These are phyloP conservation scores for Scortum barcoo DNA, from an alignment of 2,113 vertebrate genomes.

Conservation along the genomic window DNA sequence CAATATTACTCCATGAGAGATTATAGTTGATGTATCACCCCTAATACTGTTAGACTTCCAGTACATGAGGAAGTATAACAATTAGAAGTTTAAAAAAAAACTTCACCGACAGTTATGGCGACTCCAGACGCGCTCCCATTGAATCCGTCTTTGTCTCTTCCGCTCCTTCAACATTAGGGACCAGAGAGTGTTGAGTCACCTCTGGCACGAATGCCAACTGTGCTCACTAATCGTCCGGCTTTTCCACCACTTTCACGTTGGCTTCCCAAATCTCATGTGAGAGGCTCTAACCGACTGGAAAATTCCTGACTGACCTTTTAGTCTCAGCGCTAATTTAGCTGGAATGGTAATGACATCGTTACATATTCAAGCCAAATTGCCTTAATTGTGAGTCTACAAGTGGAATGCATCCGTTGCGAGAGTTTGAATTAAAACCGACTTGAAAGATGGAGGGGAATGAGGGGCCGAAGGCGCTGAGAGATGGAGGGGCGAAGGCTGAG, in stretches of 20 bases:
- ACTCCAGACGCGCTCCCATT: conserved; percentile 22
- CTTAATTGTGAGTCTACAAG: conserved; percentile 98
- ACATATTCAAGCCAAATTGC: conserved; percentile 99
- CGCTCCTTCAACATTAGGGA: conserved; percentile 52
- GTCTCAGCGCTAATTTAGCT: conserved; percentile 94
- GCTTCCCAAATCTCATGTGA: conserved; percentile 93
- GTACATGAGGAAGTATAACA: not conserved
- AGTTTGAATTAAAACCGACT: conserved; percentile 94
- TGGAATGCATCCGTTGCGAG: conserved; percentile 87
- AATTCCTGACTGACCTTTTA: conserved; percentile 97
- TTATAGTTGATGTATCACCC: not conserved
- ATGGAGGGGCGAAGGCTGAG: conserved; percentile 87
- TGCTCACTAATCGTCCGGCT: conserved; percentile 82
- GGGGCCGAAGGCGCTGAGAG: conserved; percentile 82
- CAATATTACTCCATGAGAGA: not conserved
- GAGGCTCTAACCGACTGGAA: conserved; percentile 95
- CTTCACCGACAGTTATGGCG: conserved; percentile 15
- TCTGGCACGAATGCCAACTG: conserved; percentile 70
- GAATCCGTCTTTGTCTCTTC: conserved; percentile 22
- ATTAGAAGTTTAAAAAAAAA: conserved; percentile 2
- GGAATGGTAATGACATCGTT: conserved; percentile 99
- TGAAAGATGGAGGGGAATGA: conserved; percentile 74
- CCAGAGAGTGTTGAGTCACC: conserved; percentile 40
- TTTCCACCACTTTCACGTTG: conserved; percentile 72
- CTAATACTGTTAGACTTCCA: conserved; percentile 17